Base-by-base conservation (phyloP, 2,888 invertebrate species). In the Oligia fasciuncula region DNA sequence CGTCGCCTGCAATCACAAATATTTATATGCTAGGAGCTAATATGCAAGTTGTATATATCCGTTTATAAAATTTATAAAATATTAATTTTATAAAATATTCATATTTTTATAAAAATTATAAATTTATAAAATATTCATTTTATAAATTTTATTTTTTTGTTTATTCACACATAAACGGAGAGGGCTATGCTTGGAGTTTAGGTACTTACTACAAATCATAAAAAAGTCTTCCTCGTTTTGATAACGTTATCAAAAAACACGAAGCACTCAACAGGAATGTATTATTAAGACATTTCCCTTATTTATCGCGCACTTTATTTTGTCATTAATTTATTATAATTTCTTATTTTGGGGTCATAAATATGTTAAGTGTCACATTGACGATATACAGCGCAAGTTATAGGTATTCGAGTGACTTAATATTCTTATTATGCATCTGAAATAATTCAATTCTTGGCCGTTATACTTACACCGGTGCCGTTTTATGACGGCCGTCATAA, bases 311-410 rank as follows among this genome's bases (percentile, higher is more conserved):
- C 19, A 83, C 68, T 76, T 83, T 49, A 75, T 23, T 23, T 54
- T 54, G 76, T 68, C 76, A 68, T 76, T 67, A 62, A 68, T 67
- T 67, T 74, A 81, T 67, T 60, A n/a, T 79, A 35, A 74, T 83
- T 76, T 68, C 67, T 76, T 68, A 76, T 63, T 75, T 76, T 67
- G 40, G 5, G 60, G 23, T 76, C 46, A 40, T 76, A 75, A 75
- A 82, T 80, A 68, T 40, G 43, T 0, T 43, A 23, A 14, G 54
- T 68, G 76, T 49, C 83, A 62, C 40, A 49, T 14, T 54, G 8
- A 43, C 63, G 68, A 82, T 62, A 76, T 6, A 67, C n/a, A 29
- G 29, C 49, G 23, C 14, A 43, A 5, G 57, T 62, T n/a, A 73
- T 49, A 29, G 29, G 29, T 29, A 77, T 77, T 51, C 9, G 19